Evolutionary conservation across 2,113 vertebrate species (phyloP).

Genomic region (Passer domesticus): DNA sequence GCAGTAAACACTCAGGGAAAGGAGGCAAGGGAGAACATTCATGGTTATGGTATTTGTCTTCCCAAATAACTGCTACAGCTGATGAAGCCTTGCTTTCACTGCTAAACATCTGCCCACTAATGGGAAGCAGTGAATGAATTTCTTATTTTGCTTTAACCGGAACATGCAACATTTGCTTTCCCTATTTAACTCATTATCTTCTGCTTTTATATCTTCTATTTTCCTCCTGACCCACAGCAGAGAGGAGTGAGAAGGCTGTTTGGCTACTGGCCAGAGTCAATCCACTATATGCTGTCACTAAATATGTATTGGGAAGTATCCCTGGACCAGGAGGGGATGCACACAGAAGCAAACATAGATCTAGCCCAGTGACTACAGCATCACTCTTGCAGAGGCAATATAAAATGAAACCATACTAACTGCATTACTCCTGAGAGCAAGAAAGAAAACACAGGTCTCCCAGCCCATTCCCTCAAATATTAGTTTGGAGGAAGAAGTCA

Average conservation of each 20-base stretch:
- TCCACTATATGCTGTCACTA: not conserved
- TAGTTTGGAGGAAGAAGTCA: not conserved
- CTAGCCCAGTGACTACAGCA: not conserved
- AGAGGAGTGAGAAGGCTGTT: not conserved
- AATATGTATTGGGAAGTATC: not conserved
- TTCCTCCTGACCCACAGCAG: not conserved
- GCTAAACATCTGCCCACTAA: not conserved
- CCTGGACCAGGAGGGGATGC: not conserved
- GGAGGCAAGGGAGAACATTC: not conserved
- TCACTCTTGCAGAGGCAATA: not conserved
- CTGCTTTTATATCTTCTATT: not conserved
- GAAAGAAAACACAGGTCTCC: not conserved
- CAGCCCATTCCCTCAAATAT: not conserved
- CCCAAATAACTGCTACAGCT: not conserved
- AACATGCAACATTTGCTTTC: not conserved
- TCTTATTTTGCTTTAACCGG: not conserved
- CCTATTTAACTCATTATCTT: not conserved
- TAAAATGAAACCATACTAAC: not conserved
- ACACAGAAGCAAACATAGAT: not conserved
- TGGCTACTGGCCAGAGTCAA: not conserved
- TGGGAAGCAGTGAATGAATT: not conserved
- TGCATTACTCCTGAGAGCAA: not conserved
- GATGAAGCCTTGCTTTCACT: not conserved
- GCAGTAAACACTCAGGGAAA: not conserved
- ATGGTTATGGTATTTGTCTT: not conserved